These are phyloP conservation scores for Monochamus alternatus DNA, from an alignment of 2,888 invertebrate species.

Conservation along the genomic window DNA sequence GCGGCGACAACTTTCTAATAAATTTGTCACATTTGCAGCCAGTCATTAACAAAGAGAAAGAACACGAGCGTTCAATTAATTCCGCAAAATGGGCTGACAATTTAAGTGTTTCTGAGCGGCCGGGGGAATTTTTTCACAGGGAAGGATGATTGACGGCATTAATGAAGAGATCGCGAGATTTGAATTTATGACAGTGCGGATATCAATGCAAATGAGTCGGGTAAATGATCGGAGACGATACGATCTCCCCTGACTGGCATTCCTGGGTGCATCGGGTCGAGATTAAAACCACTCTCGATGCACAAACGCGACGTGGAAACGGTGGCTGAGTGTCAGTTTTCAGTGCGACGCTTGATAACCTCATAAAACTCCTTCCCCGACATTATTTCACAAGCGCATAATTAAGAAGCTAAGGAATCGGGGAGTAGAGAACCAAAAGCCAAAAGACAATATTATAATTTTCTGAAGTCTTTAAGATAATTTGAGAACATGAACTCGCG, in stretches of 20 bases:
- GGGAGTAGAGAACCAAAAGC: too few relatives aligned
- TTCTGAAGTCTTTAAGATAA: too few relatives aligned
- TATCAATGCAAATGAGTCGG: constrained; percentile 22
- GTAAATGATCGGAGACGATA: constrained; percentile 20
- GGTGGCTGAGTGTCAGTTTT: constrained; percentile 1
- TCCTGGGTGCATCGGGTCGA: constrained; percentile 5
- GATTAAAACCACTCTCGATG: not conserved
- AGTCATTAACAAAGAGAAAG: not conserved
- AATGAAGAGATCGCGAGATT: constrained; percentile 29
- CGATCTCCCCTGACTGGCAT: constrained; percentile 13
- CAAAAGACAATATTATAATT: too few relatives aligned
- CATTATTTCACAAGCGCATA: too few relatives aligned
- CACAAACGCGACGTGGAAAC: not conserved
- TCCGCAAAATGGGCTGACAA: not conserved
- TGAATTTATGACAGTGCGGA: constrained; percentile 21
- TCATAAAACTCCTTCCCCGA: too few relatives aligned
- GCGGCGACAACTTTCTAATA: constrained; percentile 10
- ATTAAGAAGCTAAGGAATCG: too few relatives aligned
- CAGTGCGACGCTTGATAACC: not conserved
- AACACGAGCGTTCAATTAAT: constrained; percentile 6
- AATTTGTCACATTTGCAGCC: constrained; percentile 4
- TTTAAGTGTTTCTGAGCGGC: constrained; percentile 22
- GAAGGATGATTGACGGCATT: constrained; percentile 28
- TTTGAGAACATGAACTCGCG: too few relatives aligned
- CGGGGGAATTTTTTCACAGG: not conserved